Evolutionary conservation across 2,888 invertebrate species (phyloP).

Genomic region (Linnaemya vulpina): DNA sequence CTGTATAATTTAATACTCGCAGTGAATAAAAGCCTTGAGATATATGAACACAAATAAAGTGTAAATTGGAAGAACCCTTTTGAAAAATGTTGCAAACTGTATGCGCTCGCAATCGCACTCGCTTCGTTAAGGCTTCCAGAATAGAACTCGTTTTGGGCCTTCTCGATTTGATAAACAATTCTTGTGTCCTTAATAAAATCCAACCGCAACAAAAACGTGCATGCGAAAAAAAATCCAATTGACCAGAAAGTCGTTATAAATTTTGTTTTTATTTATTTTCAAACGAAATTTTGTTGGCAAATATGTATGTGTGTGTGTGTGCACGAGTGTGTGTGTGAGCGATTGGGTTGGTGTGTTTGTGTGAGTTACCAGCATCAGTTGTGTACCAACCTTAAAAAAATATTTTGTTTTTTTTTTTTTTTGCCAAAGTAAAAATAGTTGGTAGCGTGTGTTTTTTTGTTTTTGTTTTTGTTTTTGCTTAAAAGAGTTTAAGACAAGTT

Average conservation of each 20-base stretch:
- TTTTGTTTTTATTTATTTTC: constrained; percentile 19
- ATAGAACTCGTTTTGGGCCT: constrained; percentile 1
- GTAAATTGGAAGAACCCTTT: background rate
- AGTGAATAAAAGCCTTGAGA: background rate
- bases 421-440: constrained; percentile 6
- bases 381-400: background rate
- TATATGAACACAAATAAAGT: background rate
- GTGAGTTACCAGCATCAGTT: constrained; percentile 35
- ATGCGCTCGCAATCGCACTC: background rate
- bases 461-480: too few relatives aligned
- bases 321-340: background rate
- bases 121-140: constrained; percentile 11
- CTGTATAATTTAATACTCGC: too few relatives aligned
- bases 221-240: constrained; percentile 29
- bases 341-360: background rate
- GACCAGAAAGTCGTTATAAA: constrained; percentile 64
- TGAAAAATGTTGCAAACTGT: constrained; percentile 44
- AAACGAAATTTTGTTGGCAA: background rate
- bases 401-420: constrained; percentile 1
- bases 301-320: background rate
- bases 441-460: constrained; percentile 25
- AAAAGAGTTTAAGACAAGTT: constrained; percentile 41
- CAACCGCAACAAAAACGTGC: background rate
- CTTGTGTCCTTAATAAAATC: constrained; percentile 6
- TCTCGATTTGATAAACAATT: background rate